phyloP scores from a whole-genome alignment of 1,140 invertebrate species.

The Helicoverpa zea region DNA sequence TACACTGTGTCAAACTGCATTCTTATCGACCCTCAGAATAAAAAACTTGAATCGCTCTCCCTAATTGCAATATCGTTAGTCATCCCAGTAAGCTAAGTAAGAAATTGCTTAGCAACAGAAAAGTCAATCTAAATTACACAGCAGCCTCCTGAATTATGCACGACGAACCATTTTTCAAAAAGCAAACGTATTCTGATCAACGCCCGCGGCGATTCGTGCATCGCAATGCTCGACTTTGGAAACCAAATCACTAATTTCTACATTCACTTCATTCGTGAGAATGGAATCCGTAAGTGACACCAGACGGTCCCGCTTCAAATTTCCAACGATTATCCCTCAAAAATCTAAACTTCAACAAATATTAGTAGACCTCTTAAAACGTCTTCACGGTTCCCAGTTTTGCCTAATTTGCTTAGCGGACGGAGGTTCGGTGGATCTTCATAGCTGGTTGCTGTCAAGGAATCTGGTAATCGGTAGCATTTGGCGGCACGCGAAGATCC shows the following conservation, averaged over 20 bases:
- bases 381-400: not conserved
- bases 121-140: constrained; percentile 25
- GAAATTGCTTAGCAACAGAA: constrained; percentile 1
- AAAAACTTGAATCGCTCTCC: not conserved
- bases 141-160: constrained; percentile 35
- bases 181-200: constrained; percentile 39
- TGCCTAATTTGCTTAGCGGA: not conserved
- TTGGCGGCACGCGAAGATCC: constrained; percentile 65
- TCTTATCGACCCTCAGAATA: not conserved
- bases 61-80: not conserved
- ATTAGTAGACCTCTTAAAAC: not conserved
- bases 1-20: too few species aligned
- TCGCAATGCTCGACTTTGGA: constrained; percentile 34
- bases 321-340: constrained; percentile 41
- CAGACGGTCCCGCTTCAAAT: constrained; percentile 32
- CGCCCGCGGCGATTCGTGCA: constrained; percentile 33
- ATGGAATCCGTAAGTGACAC: constrained; percentile 49
- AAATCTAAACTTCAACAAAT: constrained; percentile 15
- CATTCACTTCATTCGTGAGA: constrained; percentile 49
- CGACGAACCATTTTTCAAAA: constrained; percentile 34
- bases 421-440: constrained; percentile 2
- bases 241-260: constrained; percentile 36
- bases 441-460: constrained; percentile 46
- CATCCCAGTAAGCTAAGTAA: not conserved
- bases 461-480: constrained; percentile 69